Percentiles rank a stretch among this genome's conserved stretches.
phyloP scores from a whole-genome alignment of 2,113 vertebrate genomes.

The Vimba vimba region DNA sequence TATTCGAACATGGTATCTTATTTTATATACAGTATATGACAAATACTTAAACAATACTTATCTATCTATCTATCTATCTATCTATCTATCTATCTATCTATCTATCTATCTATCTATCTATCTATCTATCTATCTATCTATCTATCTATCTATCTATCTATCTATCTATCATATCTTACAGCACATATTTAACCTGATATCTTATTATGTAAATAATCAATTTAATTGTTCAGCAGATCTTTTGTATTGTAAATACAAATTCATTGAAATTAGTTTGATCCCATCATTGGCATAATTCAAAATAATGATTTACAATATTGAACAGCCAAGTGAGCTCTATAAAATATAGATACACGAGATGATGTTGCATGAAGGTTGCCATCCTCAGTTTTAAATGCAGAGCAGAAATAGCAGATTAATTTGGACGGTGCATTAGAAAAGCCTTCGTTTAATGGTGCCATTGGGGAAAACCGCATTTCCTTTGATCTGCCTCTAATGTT shows the following conservation, averaged over 20 bases:
- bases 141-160: too few species aligned
- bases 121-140: too few species aligned
- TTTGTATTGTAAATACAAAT: neutral
- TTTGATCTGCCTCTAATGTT: slow-evolving; percentile 30
- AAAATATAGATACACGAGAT: slow-evolving; percentile 16
- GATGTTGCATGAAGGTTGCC: slow-evolving; percentile 28
- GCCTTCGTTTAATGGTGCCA: slow-evolving; percentile 24
- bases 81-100: too few species aligned
- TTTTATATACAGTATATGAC: too few species aligned
- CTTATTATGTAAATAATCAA: neutral
- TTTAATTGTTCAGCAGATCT: neutral
- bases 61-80: too few species aligned
- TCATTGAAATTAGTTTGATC: neutral
- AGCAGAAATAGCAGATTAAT: slow-evolving; percentile 34
- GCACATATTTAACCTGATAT: neutral
- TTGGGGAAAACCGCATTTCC: slow-evolving; percentile 22
- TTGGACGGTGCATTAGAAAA: slow-evolving; percentile 28
- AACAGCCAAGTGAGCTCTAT: neutral
- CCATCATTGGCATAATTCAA: neutral
- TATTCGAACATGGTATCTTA: neutral
- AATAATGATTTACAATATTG: slow-evolving; percentile 2
- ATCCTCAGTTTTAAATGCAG: slow-evolving; percentile 6
- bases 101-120: too few species aligned
- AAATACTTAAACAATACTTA: too few species aligned
- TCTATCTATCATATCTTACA: neutral